phyloP scores from a whole-genome alignment of 2,797 vertebrate genomes.

The Triplophysa yarkandensis region DNA sequence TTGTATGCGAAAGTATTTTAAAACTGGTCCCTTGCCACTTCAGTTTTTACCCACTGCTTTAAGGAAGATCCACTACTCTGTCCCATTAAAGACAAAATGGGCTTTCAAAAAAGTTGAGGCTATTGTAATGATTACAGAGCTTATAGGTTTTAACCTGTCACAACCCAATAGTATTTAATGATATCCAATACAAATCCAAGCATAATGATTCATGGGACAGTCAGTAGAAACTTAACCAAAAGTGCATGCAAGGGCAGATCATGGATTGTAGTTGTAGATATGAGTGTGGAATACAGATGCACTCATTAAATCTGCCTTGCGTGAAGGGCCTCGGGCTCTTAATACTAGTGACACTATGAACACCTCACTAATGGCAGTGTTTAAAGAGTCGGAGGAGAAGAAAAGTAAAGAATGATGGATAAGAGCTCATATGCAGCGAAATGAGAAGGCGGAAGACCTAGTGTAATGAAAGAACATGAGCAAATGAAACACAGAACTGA shows the following conservation, averaged over 20 bases:
- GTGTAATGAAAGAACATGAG: slow-evolving; percentile 8
- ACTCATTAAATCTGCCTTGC: slow-evolving; percentile 33
- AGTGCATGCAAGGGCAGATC: not conserved
- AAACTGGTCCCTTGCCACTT: no score
- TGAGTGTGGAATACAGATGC: slow-evolving; percentile 26
- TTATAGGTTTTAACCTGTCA: no score
- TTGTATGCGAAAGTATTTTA: no score
- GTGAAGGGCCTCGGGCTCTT: slow-evolving; percentile 34
- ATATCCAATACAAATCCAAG: not conserved
- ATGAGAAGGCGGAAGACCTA: not conserved
- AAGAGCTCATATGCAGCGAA: slow-evolving; percentile 15
- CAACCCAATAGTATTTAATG: no score
- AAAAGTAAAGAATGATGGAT: slow-evolving; percentile 21
- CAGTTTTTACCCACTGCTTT: no score
- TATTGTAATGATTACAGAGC: no score
- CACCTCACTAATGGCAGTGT: slow-evolving; percentile 37
- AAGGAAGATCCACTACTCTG: no score
- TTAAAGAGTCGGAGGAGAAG: slow-evolving; percentile 12
- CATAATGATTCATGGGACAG: not conserved
- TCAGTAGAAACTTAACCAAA: not conserved
- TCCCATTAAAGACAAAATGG: no score
- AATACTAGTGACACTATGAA: slow-evolving; percentile 36
- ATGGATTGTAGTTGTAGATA: not conserved
- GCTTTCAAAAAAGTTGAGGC: no score
- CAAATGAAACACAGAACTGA: slow-evolving; percentile 2